phyloP scores from a whole-genome alignment of 2,888 invertebrate genomes.

The Ametastegia equiseti region DNA sequence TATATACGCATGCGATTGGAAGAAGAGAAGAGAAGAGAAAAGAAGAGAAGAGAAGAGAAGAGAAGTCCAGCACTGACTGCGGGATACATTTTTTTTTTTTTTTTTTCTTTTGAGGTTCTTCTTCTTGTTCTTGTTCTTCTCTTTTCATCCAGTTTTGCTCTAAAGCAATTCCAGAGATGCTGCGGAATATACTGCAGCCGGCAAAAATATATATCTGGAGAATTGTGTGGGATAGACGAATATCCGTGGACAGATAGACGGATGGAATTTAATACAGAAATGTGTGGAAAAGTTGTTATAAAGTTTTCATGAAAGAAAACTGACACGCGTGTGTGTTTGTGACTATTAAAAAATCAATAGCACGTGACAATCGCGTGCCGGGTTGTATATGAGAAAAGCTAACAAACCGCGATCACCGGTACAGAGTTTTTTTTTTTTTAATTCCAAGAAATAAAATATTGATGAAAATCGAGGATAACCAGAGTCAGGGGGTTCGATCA shows the following conservation, averaged over 20 bases:
- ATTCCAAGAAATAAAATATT: neutral
- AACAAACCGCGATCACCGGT: neutral
- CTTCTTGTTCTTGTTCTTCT: too few relatives aligned
- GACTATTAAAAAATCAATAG: constrained; percentile 32
- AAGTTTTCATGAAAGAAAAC: neutral
- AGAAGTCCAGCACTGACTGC: too few relatives aligned
- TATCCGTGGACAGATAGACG: too few relatives aligned
- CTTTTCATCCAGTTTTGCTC: constrained; percentile 1
- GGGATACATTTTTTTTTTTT: neutral
- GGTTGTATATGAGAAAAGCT: neutral
- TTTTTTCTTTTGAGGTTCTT: neutral
- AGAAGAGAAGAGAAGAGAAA: neutral
- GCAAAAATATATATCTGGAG: too few relatives aligned
- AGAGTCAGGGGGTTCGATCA: neutral
- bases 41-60: too few relatives aligned
- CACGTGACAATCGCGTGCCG: constrained; percentile 39
- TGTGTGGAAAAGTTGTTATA: neutral
- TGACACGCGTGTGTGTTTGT: neutral
- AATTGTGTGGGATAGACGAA: too few relatives aligned
- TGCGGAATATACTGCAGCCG: neutral
- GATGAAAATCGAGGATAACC: neutral
- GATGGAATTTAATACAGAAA: neutral
- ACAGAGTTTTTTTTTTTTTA: too few relatives aligned
- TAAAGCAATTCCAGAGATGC: neutral
- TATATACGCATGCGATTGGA: constrained; percentile 4